Evolutionary conservation across 23 tunicate genomes (phyloP), one percentile per base, ranked within the genome.

Genomic region (Phallusia fumigata): DNA sequence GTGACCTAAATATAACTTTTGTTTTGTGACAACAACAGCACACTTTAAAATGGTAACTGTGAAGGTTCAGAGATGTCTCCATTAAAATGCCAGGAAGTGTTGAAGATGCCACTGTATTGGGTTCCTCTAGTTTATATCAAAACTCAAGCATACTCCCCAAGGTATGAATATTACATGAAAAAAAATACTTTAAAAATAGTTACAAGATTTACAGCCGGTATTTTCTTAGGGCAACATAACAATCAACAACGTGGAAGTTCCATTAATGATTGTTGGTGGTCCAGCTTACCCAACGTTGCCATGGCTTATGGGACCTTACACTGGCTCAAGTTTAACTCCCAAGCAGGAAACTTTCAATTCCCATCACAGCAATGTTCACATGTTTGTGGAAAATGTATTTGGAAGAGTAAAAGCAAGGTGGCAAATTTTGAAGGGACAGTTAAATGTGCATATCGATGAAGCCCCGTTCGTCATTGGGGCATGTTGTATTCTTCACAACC

Each of bases 401-500:
- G 69, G 69, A 2, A 58, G 69, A 16, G 15, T 58, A 21, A 58
- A 58, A 16, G 69, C 69, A 1, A 11, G 16, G 26, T 58, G 69
- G 69, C 69, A 16, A 58, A 58, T 58, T 6, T 13, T 58, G 2
- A 58, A 58, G 16, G 15, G 69, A 58, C 79, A 44, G 31, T 30
- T 76, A 11, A 83, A 34, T 84, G 87, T 76, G 12, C 0, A 76
- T 22, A 53, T 84, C 40, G 34, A 76, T 3, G 34, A 30, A 75
- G 81, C 79, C 18, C 81, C 87, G 5, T 22, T 30, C 30, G 36
- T 84, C 45, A 76, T 84, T 47, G 69, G 73, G 35, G 79, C 87
- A 76, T 84, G 87, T 75, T 84, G 87, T 49, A 75, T 75, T 30
- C 36, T 84, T 33, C 81, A 84, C 36, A 84, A 84, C 44, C 2